Evolutionary conservation across 1,140 invertebrate species (phyloP), one percentile per base, ranked within the genome.

Genomic region (Anoplolepis gracilipes): DNA sequence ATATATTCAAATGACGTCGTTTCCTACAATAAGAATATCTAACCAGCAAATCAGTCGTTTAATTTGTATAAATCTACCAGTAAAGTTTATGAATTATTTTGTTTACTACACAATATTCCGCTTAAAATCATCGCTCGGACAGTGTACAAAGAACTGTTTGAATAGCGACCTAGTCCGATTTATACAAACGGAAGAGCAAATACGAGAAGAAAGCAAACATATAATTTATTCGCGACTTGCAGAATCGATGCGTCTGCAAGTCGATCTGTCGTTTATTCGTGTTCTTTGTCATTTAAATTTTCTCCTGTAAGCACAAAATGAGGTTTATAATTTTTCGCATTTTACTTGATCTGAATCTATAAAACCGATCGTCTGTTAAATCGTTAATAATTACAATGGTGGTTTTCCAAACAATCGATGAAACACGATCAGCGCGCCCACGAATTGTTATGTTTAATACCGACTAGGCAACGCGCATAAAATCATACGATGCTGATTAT

Each of bases 71-170:
- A 49, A 39, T 55, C 7, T 2, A 46, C 28, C n/a, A 16, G 11
- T 53, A 22, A 6, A 59, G 5, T 72, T 33, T 16, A 42, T 49
- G 6, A 78, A 30, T 72, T 28, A 59, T 36, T 67, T 30, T 28
- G 19, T 16, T 69, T 25, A 25, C 3, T 39, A 55, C 69, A 57
- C 19, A 69, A 57, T 16, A 72, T 42, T 72, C 42, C 25, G 3
- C n/a, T 70, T 10, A 0, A 2, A 67, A 28, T 59, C 25, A 30
- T 4, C 22, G 13, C 30, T 72, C 28, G 13, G 13, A 39, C 49
- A 16, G 39, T 42, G n/a, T 30, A 72, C 13, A 39, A 25, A 69
- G 13, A 10, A 59, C 59, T 72, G 53, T 81, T 81, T 81, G 78
- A 67, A 11, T 0, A 81, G 7, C 10, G n/a, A 16, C 19, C 1